Percentiles rank a stretch among this genome's conserved stretches.
Conservation (phyloP, 2,797 vertebrate species). For the Enteromius argenteus region DNA sequence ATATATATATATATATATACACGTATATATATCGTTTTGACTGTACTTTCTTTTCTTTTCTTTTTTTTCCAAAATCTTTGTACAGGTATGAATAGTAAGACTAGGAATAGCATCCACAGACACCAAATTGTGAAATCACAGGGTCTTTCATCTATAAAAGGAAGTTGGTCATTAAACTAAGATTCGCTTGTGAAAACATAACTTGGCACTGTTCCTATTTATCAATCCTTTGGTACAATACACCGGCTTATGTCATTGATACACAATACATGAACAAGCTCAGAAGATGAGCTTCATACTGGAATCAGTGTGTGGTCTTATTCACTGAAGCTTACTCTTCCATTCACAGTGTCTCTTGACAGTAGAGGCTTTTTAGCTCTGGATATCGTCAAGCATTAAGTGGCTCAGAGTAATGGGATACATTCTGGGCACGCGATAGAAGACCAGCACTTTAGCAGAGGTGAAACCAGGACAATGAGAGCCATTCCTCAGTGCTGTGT, state of each 20-base stretch:
- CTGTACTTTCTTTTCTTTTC: no score
- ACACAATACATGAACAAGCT: constrained; percentile 34
- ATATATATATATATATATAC: no score
- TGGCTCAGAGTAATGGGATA: constrained; percentile 62
- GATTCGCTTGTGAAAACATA: not conserved
- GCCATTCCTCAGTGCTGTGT: constrained; percentile 53
- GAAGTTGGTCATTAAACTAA: not conserved
- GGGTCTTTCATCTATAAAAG: not conserved
- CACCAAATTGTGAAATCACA: not conserved
- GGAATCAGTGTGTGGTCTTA: constrained; percentile 38
- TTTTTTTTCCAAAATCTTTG: not conserved
- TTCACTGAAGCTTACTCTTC: constrained; percentile 38
- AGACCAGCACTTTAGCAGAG: constrained; percentile 48
- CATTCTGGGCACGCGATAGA: constrained; percentile 49
- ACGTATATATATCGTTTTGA: no score
- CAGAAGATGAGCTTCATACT: constrained; percentile 45
- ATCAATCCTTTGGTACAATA: constrained; percentile 10
- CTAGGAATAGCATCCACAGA: not conserved
- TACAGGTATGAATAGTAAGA: not conserved
- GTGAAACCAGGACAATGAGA: constrained; percentile 64
- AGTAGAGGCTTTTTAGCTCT: constrained; percentile 56
- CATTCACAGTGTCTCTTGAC: constrained; percentile 56
- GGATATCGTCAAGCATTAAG: constrained; percentile 58
- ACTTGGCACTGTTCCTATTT: constrained; percentile 11
- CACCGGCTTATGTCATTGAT: constrained; percentile 9